Evolutionary conservation across 2,113 vertebrate genomes (phyloP).

Genomic region (Myodes glareolus): DNA sequence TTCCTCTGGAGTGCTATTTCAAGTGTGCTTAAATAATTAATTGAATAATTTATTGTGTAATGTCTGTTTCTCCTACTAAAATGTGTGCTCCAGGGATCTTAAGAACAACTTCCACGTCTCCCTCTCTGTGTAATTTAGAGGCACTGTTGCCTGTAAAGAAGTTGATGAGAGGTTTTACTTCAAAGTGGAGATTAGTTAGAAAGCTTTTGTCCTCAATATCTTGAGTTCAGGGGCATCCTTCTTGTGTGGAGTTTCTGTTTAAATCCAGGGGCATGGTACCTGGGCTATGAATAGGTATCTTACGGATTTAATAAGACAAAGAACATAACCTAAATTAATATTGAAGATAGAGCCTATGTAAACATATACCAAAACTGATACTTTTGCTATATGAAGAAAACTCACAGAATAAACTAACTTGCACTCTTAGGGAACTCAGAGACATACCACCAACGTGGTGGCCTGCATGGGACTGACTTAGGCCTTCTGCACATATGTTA

Average conservation of each 20-base stretch:
- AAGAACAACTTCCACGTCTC: slow-evolving; percentile 38
- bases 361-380: not conserved
- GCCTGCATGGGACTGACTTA: too few relatives aligned
- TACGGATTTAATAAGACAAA: slow-evolving; percentile 10
- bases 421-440: too few relatives aligned
- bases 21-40: slow-evolving; percentile 52
- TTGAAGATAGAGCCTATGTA: not conserved
- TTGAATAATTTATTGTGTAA: slow-evolving; percentile 35
- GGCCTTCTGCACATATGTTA: too few relatives aligned
- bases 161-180: not conserved
- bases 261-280: not conserved
- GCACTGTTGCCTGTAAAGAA: not conserved
- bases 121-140: not conserved
- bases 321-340: not conserved
- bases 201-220: not conserved
- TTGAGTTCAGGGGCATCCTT: not conserved
- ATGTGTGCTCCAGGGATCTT: slow-evolving; percentile 30
- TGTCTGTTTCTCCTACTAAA: slow-evolving; percentile 41
- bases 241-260: not conserved
- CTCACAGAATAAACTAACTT: too few relatives aligned
- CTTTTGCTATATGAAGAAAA: not conserved
- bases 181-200: not conserved
- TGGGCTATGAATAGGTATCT: not conserved
- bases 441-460: too few relatives aligned
- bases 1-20: not conserved